Evolutionary conservation across 2,113 vertebrate genomes (phyloP).

Genomic region (Hoplias malabaricus): DNA sequence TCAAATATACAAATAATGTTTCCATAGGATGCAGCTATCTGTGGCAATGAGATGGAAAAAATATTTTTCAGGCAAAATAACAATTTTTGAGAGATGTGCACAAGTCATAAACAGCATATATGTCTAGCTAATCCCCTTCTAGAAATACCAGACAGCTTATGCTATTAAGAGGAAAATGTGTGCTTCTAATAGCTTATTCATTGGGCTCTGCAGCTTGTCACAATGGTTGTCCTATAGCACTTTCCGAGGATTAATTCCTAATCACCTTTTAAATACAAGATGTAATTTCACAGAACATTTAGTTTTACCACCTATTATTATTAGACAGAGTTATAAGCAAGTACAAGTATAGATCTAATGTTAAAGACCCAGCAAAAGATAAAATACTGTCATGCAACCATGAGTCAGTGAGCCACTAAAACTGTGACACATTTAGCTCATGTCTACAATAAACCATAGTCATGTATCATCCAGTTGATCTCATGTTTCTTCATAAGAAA

Average conservation of each 20-base stretch:
- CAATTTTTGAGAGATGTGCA: background rate
- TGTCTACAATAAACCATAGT: background rate
- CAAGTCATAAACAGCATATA: background rate
- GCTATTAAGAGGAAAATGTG: background rate
- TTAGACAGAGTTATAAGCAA: background rate
- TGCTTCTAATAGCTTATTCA: background rate
- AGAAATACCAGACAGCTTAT: background rate
- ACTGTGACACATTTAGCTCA: background rate
- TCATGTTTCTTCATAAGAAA: background rate
- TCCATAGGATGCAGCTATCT: constrained; percentile 98
- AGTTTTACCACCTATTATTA: background rate
- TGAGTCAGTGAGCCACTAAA: constrained; percentile 31
- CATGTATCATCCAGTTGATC: background rate
- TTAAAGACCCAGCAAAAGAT: background rate
- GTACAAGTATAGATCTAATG: background rate
- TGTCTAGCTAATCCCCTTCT: background rate
- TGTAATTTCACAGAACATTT: background rate
- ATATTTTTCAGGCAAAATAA: background rate
- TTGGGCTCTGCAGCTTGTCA: background rate
- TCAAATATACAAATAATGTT: constrained; percentile 91
- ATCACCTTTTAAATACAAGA: background rate
- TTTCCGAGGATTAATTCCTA: background rate
- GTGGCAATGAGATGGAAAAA: constrained; percentile 20
- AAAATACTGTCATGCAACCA: constrained; percentile 25
- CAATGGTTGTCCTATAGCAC: background rate